Conservation (phyloP, 37 sponge, comb jelly and placozoan genomes). For the Amphimedon queenslandica region DNA sequence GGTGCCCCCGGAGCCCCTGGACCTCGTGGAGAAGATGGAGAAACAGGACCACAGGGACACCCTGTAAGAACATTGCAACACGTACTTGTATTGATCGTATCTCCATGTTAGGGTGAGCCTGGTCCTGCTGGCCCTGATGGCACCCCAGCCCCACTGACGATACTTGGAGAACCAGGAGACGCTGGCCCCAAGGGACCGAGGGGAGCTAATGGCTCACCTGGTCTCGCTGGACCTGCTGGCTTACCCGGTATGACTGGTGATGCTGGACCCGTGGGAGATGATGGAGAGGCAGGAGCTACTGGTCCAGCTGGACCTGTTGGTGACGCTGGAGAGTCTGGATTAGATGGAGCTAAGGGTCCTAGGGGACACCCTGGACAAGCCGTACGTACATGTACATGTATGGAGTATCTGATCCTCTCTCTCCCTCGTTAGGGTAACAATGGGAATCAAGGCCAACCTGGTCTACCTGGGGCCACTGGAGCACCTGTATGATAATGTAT, state of each 20-base stretch:
- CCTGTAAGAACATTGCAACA: constrained; percentile 27
- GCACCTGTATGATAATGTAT: constrained; percentile 26
- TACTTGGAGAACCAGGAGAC: constrained; percentile 58
- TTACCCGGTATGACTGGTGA: constrained; percentile 41
- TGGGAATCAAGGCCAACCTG: constrained; percentile 42
- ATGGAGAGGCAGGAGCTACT: constrained; percentile 52
- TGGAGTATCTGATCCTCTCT: neutral
- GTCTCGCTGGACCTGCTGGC: constrained; percentile 47
- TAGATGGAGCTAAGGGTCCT: constrained; percentile 42
- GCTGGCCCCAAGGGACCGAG: constrained; percentile 53
- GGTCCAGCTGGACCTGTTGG: constrained; percentile 57
- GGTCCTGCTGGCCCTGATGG: constrained; percentile 70
- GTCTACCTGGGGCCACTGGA: constrained; percentile 50
- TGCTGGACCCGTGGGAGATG: constrained; percentile 39
- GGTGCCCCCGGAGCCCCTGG: constrained; percentile 40
- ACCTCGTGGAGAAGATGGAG: constrained; percentile 59
- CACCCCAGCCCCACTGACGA: constrained; percentile 14
- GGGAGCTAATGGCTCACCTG: constrained; percentile 54
- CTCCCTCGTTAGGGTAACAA: constrained; percentile 31
- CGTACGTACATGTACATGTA: constrained; percentile 11
- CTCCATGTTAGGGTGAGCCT: constrained; percentile 34
- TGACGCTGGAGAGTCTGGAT: constrained; percentile 31
- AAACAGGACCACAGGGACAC: constrained; percentile 43
- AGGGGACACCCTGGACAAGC: constrained; percentile 42
- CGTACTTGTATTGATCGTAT: neutral